Base-by-base conservation (phyloP, 2,888 invertebrate species). In the Mimumesa dahlbomi region DNA sequence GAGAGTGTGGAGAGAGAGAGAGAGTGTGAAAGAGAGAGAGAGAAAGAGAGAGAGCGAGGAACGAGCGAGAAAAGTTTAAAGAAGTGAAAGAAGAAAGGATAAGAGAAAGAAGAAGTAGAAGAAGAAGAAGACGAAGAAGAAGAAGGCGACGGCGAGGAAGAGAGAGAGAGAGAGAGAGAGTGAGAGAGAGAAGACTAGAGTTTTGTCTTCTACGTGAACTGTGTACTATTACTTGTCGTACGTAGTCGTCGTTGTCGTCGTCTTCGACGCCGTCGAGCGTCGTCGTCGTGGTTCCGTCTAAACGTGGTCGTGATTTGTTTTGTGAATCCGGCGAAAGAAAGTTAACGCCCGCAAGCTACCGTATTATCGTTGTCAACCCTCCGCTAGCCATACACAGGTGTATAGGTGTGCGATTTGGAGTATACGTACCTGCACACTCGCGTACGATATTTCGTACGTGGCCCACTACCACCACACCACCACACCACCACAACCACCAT, bases 1-100 rank as follows among this genome's bases (percentile, higher is more conserved):
- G 79, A 79, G 79, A 79, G 75, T 75, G 79, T 67, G 72, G 73
- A 63, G 68, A 70, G 65, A 65, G 34, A 52, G 57, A 18, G 53
- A 58, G 45, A 46, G 38, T 42, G 67, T 67, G 21, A 56, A 45
- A 62, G 58, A 66, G 43, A 53, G 66, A 67, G 62, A 48, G 54
- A 25, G 45, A 31, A 45, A 68, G 52, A 62, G 18, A 59, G 40
- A 45, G 57, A 42, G 56, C 45, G 62, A 49, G 57, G 59, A 46
- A 25, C 34, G 50, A 19, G 64, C 19, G 62, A 42, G 43, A 64
- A 46, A 21, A 46, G 53, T 25, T 7, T 29, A 29, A 46, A 46
- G 48, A 49, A 31, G 42, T n/a, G 49, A 56, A 14, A 50, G 50
- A 40, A 57, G 42, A 45, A 73, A 57, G 45, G 38, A 38, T 48